Base-by-base conservation (phyloP, 2,888 invertebrate genomes). In the Cheilosia scutellata region DNA sequence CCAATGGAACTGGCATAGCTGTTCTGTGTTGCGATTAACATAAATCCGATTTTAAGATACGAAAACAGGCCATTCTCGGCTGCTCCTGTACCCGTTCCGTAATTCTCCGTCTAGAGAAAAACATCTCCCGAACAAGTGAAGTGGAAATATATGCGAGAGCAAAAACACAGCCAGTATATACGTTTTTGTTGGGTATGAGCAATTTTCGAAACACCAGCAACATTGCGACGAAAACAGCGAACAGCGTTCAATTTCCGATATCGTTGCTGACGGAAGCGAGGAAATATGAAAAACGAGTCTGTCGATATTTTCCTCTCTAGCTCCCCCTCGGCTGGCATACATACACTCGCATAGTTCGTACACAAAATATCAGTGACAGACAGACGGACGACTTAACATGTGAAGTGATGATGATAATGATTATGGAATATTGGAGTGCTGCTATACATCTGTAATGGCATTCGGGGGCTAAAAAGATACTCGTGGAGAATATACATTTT, bases 371-470 rank as follows among this genome's bases (percentile, higher is more conserved):
- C 82, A 82, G 77, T 82, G 83, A 83, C 75, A 87, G 87, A 78
- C 82, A 83, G 83, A 78, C 78, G 71, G 83, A 74, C 83, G 87
- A 83, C 87, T 82, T 72, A 83, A 42, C 83, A 87, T 78, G 83
- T 78, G 79, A 83, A 87, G 68, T 70, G 68, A 76, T 53, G 80
- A 75, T 68, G 55, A 82, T 82, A 68, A 82, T 82, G 80, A 76
- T 75, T 76, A 82, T 76, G 68, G 80, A 82, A 82, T 63, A 76
- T 68, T 75, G 75, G 62, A 66, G 71, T 60, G 60, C 44, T 53
- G 76, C 40, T 62, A 68, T 66, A 75, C 68, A 70, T 75, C 40
- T 75, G 75, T 57, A 82, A 82, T 62, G 57, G 25, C 44, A 53
- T 55, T 44, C 80, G 53, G 53, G 53, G 47, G 44, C 53, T 27